Conservation (phyloP, 2,113 vertebrate genomes). For the Toxotes chatareus region DNA sequence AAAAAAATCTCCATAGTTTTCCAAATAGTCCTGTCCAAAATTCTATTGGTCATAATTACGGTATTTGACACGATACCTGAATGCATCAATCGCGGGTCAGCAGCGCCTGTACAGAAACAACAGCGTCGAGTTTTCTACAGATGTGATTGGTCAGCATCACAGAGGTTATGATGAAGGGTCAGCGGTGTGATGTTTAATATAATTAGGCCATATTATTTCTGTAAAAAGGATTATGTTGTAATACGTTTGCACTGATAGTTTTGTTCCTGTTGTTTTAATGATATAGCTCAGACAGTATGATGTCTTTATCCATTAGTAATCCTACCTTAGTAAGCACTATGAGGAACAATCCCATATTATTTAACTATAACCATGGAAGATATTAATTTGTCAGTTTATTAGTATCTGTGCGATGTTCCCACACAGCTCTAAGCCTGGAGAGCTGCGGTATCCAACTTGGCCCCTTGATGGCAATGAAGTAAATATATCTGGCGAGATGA, state of each 20-base stretch:
- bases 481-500: too few species aligned
- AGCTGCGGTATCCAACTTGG: too few species aligned
- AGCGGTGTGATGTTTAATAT: background rate
- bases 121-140: background rate
- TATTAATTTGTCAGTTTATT: too few species aligned
- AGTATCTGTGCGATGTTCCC: too few species aligned
- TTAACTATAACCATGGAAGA: too few species aligned
- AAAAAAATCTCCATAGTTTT: background rate
- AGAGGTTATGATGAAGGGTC: background rate
- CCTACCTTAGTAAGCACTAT: too few species aligned
- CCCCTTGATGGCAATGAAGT: too few species aligned
- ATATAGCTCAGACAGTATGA: too few species aligned
- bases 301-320: too few species aligned
- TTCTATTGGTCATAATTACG: background rate
- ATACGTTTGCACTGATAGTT: background rate
- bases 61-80: background rate
- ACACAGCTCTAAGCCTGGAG: too few species aligned
- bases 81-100: constrained; percentile 10
- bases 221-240: background rate
- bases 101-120: background rate
- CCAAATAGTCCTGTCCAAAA: background rate
- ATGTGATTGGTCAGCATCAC: constrained; percentile 10
- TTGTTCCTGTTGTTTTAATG: too few species aligned
- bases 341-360: too few species aligned
- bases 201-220: background rate